Evolutionary conservation across 1,140 invertebrate species (phyloP).

Genomic region (Armadillidium nasatum): DNA sequence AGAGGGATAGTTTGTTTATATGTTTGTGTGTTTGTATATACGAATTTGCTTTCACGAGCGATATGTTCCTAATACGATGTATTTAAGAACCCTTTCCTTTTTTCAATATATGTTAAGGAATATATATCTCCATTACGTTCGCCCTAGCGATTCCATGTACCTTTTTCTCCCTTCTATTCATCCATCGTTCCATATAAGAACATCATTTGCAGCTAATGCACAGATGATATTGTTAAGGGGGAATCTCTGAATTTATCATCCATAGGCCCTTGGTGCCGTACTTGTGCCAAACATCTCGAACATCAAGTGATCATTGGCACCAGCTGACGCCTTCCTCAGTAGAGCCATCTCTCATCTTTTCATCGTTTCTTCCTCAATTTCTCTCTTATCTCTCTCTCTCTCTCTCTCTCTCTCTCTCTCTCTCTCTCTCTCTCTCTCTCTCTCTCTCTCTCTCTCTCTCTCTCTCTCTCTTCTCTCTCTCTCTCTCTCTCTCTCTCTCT

Average conservation of each 20-base stretch:
- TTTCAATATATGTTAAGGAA: neutral
- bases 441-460: too few species aligned
- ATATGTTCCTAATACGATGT: too few species aligned
- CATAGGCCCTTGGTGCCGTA: neutral
- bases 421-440: too few species aligned
- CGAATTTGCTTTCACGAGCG: too few species aligned
- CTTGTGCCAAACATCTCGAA: neutral
- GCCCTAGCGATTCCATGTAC: neutral
- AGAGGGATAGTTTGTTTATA: too few species aligned
- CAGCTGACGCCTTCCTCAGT: neutral
- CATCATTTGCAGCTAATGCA: slow-evolving; percentile 3
- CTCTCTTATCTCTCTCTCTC: too few species aligned
- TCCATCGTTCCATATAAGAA: neutral
- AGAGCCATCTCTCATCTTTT: too few species aligned
- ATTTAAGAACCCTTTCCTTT: neutral
- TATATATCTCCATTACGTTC: neutral
- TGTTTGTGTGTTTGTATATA: too few species aligned
- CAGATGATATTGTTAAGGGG: slow-evolving; percentile 1
- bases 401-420: too few species aligned
- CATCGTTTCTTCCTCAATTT: neutral
- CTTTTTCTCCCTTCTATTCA: neutral
- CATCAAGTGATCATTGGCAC: slow-evolving; percentile 3
- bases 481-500: too few species aligned
- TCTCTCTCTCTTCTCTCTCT: too few species aligned
- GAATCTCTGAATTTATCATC: neutral